Conservation (phyloP, 2,888 invertebrate genomes). For the Zonitis immaculata region DNA sequence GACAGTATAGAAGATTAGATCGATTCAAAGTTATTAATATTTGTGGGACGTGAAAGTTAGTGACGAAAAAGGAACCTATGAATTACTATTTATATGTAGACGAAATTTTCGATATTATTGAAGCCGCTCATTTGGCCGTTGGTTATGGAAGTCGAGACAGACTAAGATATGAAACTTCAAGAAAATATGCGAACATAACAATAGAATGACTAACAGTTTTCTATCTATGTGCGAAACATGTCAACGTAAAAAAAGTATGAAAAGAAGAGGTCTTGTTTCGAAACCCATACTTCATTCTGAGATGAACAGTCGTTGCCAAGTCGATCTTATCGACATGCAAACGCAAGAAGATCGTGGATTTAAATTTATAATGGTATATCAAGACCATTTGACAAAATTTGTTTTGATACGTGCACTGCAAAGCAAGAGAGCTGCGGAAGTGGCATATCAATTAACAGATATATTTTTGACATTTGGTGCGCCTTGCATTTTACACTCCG, state of each 20-base stretch:
- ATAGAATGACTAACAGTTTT: constrained; percentile 23
- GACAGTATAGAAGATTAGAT: constrained; percentile 18
- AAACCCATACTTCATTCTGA: constrained; percentile 5
- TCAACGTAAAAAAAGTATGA: constrained; percentile 8
- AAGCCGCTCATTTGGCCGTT: constrained; percentile 28
- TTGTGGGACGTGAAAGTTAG: constrained; percentile 13
- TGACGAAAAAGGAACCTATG: constrained; percentile 11
- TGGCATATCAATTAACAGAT: constrained; percentile 24
- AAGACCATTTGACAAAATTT: constrained; percentile 28
- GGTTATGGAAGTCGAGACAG: constrained; percentile 34
- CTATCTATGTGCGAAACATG: constrained; percentile 29
- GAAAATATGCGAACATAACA: constrained; percentile 32
- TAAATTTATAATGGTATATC: constrained; percentile 14
- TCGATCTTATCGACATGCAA: constrained; percentile 39
- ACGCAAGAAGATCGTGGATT: constrained; percentile 15
- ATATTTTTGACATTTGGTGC: too few species aligned
- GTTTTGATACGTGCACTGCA: constrained; percentile 31
- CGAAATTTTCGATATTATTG: constrained; percentile 30
- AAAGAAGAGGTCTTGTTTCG: neutral
- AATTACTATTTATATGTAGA: constrained; percentile 21
- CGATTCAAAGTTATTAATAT: constrained; percentile 15
- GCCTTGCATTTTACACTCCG: too few species aligned
- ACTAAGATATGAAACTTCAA: constrained; percentile 25
- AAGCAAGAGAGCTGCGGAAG: constrained; percentile 33
- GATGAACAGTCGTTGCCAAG: constrained; percentile 33